Percentiles rank a stretch among this genome's conserved stretches.
phyloP scores from a whole-genome alignment of 2,888 invertebrate genomes.

The Ophraella communa region DNA sequence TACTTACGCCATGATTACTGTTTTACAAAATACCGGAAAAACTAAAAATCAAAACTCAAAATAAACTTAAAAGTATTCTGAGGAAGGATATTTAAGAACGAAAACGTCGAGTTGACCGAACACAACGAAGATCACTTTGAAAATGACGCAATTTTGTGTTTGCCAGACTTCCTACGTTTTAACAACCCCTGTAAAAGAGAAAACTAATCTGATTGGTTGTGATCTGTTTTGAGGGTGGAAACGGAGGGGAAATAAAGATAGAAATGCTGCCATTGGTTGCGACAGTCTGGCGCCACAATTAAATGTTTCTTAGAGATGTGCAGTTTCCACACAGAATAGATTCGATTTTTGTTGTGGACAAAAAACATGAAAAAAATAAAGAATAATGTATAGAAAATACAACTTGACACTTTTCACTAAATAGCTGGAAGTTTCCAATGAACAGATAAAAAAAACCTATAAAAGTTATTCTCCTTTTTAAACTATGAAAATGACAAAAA shows the following conservation, averaged over 20 bases:
- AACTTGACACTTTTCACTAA: conserved; percentile 11
- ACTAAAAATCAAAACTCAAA: conserved; percentile 4
- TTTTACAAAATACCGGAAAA: neutral
- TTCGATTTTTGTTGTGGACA: conserved; percentile 29
- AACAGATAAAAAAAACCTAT: too few relatives aligned
- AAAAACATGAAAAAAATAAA: conserved; percentile 11
- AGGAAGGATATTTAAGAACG: conserved; percentile 19
- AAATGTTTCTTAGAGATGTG: conserved; percentile 48
- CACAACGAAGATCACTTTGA: conserved; percentile 45
- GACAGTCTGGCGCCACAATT: conserved; percentile 59
- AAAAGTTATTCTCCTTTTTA: too few relatives aligned
- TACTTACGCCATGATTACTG: conserved; percentile 25
- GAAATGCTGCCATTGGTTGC: conserved; percentile 45
- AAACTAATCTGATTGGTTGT: conserved; percentile 31
- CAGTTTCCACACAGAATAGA: conserved; percentile 26
- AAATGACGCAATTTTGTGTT: conserved; percentile 49
- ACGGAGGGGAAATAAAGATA: conserved; percentile 18
- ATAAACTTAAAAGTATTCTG: conserved; percentile 15
- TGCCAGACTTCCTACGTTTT: conserved; percentile 41
- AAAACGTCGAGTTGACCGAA: conserved; percentile 39
- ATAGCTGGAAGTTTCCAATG: conserved; percentile 1
- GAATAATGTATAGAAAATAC: conserved; percentile 13
- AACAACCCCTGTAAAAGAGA: conserved; percentile 30
- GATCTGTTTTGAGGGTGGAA: conserved; percentile 20
- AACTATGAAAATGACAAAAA: too few relatives aligned